These are phyloP conservation scores for Enoplosus armatus DNA, from an alignment of 2,797 vertebrate species.

Conservation along the genomic window DNA sequence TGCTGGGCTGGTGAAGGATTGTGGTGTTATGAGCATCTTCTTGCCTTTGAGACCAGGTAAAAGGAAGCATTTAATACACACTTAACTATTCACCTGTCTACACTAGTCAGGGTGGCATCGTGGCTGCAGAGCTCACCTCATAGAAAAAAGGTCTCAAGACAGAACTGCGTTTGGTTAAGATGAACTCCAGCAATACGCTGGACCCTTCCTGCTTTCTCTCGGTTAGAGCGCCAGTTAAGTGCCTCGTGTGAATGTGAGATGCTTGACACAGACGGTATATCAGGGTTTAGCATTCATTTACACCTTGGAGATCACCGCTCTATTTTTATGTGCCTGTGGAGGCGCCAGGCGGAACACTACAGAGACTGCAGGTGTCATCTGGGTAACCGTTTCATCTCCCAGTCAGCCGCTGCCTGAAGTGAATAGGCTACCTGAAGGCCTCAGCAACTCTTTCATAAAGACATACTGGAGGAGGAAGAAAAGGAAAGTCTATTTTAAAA, in stretches of 20 bases:
- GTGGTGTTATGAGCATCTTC: neutral
- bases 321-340: slow-evolving; percentile 54
- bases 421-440: slow-evolving; percentile 19
- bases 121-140: slow-evolving; percentile 2
- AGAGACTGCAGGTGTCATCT: slow-evolving; percentile 59
- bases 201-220: slow-evolving; percentile 10
- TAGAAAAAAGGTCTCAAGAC: slow-evolving; percentile 11
- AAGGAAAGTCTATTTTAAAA: slow-evolving; percentile 25
- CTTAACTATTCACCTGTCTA: slow-evolving; percentile 26
- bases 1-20: neutral
- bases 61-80: slow-evolving; percentile 13
- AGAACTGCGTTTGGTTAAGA: slow-evolving; percentile 4
- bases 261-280: slow-evolving; percentile 48
- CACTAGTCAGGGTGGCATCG: neutral
- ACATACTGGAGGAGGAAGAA: neutral
- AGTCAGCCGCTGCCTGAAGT: slow-evolving; percentile 21
- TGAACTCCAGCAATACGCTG: slow-evolving; percentile 27
- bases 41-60: neutral
- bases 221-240: slow-evolving; percentile 21
- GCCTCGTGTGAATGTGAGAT: slow-evolving; percentile 41
- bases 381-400: slow-evolving; percentile 49
- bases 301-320: slow-evolving; percentile 48
- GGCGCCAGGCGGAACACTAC: slow-evolving; percentile 31
- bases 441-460: slow-evolving; percentile 18
- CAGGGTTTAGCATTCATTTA: slow-evolving; percentile 49